Evolutionary conservation across 2,797 vertebrate species (phyloP), one percentile per base, ranked within the genome.

Genomic region (Cirrhinus molitorella): DNA sequence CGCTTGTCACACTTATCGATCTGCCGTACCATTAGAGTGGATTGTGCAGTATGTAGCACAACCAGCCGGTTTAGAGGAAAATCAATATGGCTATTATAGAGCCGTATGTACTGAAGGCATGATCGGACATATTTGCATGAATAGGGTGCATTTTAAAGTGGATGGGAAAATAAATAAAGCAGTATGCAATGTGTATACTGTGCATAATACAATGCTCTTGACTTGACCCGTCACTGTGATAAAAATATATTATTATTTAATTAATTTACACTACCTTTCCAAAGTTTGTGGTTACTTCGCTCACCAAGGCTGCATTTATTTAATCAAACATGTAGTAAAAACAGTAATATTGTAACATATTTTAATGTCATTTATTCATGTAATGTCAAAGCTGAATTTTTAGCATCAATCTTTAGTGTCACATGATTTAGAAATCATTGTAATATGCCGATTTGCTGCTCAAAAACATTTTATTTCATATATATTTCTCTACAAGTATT

Each of bases 61-160:
- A 59, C 74, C 77, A 80, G 84, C 6, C 1, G 59, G 83, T 80
- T 86, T 81, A 81, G 12, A 34, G 71, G 16, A 67, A 88, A 88
- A 88, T 86, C 87, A 86, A 88, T 86, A 72, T 21, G 9, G 23
- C 76, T 66, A 63, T 80, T 88, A 79, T 70, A 65, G 17, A 77
- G 43, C 43, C 59, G 72, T 51, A 45, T 28, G 51, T 66, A 66
- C 40, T 40, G 75, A 67, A 37, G 43, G 23, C 28, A 49, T 73
- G 14, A 78, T 45, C 2, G 21, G 47, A 8, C 28, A 61, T n/a
- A 16, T 40, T 11, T 31, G 47, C 11, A 53, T 49, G 13, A 53
- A 63, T 23, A 45, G 34, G 19, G 40, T 17, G 43, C 17, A 47
- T 71, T 71, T 53, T 79, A 8, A 49, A 85, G 72, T 12, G 47